phyloP scores from a whole-genome alignment of 1,140 invertebrate species.

The Listronotus bonariensis region DNA sequence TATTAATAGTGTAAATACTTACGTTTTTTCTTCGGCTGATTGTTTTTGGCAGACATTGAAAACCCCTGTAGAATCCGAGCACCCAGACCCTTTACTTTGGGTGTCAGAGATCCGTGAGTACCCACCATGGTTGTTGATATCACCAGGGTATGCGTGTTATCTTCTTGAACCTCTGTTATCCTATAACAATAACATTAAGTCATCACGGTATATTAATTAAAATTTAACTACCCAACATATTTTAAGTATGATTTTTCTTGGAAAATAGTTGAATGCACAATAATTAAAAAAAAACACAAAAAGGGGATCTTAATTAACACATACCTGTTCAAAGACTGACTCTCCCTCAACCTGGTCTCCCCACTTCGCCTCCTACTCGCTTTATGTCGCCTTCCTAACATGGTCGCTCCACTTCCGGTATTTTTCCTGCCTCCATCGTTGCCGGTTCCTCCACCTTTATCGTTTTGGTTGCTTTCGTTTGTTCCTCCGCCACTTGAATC shows the following conservation, averaged over 20 bases:
- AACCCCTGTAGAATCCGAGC: conserved; percentile 43
- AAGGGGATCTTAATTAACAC: neutral
- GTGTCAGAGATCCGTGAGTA: conserved; percentile 46
- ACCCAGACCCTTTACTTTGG: conserved; percentile 50
- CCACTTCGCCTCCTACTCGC: conserved; percentile 63
- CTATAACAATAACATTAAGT: conserved; percentile 44
- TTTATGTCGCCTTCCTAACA: conserved; percentile 59
- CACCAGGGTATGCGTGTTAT: conserved; percentile 45
- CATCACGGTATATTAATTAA: neutral
- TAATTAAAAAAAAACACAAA: neutral
- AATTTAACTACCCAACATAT: neutral
- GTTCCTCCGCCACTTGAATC: conserved; percentile 34
- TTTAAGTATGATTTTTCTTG: no score
- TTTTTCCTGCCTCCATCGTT: conserved; percentile 53
- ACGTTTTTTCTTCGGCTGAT: conserved; percentile 27
- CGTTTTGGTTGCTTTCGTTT: conserved; percentile 36
- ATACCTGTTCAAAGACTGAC: conserved; percentile 72
- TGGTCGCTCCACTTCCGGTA: conserved; percentile 46
- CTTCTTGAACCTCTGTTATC: conserved; percentile 78
- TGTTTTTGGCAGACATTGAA: conserved; percentile 34
- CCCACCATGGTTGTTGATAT: conserved; percentile 45
- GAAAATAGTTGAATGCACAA: neutral
- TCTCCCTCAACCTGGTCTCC: conserved; percentile 74
- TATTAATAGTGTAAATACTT: neutral
- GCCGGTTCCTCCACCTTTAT: conserved; percentile 50